Base-by-base conservation (phyloP, 2,888 invertebrate genomes). In the Patella caerulea region DNA sequence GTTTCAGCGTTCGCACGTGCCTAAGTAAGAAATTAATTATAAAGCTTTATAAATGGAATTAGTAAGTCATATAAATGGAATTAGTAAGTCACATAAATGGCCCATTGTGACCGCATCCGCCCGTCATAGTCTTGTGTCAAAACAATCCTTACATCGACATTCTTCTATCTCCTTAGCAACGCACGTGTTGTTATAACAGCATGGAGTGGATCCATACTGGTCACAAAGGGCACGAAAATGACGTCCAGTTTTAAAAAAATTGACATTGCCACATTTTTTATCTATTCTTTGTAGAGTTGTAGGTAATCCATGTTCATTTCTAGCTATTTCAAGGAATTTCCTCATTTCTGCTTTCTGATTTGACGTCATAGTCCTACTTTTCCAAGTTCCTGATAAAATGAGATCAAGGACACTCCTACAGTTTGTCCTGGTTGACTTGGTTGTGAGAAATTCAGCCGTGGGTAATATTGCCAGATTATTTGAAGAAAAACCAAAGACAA, bases 131-230 rank as follows among this genome's bases (percentile, higher is more conserved):
- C 65, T 65, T 24, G 24, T 65, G 24, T 65, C 65, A 65, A 24
- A 65, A 65, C 65, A 65, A 65, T 65, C 24, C 65, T 65, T 65
- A 65, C 65, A 65, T 65, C 65, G 24, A 65, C 65, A 65, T 19
- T 65, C 19, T 9, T 65, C 19, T 65, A 24, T 2, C 11, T 19
- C 19, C 24, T 19, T 65, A 65, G 19, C 24, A 15, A 65, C 65
- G 14, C 65, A 65, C 12, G 11, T 19, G 24, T 65, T 65, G 24
- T 65, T 65, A 65, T 24, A 65, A 14, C 65, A 65, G 24, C 65
- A 65, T 4, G 65, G 65, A 11, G 65, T 65, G 3, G 19, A 3
- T 19, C 65, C 65, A 24, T 65, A 24, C 24, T 12, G 19, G 24
- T 65, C 65, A 19, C 65, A 65, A 11, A 65, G 24, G 2, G 19